A percentile compares a stretch with the other conserved stretches of the same genome.
These are phyloP conservation scores for Anguilla japonica DNA, from an alignment of 2,113 vertebrate species.

Conservation along the genomic window DNA sequence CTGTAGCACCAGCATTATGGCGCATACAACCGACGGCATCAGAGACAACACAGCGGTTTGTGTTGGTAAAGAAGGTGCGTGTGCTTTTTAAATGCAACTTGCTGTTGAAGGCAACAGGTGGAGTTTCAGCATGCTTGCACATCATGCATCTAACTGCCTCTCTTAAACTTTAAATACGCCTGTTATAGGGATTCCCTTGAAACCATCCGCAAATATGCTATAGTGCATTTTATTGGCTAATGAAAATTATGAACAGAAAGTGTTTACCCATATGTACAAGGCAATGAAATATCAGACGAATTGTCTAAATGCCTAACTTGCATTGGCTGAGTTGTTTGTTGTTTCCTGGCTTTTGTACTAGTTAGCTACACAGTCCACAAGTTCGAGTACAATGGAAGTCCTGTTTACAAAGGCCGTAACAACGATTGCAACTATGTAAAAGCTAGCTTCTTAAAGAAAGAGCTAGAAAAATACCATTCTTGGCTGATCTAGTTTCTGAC, in stretches of 20 bases:
- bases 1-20: constrained; percentile 65
- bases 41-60: constrained; percentile 26
- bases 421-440: background rate
- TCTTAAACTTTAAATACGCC: background rate
- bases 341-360: too few species aligned
- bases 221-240: too few species aligned
- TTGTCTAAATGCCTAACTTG: too few species aligned
- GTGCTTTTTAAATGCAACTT: background rate
- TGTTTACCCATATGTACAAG: too few species aligned
- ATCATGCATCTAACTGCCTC: background rate
- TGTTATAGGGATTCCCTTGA: too few species aligned
- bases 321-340: too few species aligned
- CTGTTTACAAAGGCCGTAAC: too few species aligned
- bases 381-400: too few species aligned
- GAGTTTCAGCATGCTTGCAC: background rate
- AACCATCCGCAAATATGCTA: too few species aligned
- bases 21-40: constrained; percentile 44
- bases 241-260: too few species aligned
- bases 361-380: too few species aligned
- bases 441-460: background rate
- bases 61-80: constrained; percentile 48
- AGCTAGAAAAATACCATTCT: background rate
- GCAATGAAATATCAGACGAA: too few species aligned
- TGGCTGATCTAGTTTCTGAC: background rate
- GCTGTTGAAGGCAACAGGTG: background rate